Evolutionary conservation across 2,888 invertebrate species (phyloP), one percentile per base, ranked within the genome.

Genomic region (Parochlus steinenii): DNA sequence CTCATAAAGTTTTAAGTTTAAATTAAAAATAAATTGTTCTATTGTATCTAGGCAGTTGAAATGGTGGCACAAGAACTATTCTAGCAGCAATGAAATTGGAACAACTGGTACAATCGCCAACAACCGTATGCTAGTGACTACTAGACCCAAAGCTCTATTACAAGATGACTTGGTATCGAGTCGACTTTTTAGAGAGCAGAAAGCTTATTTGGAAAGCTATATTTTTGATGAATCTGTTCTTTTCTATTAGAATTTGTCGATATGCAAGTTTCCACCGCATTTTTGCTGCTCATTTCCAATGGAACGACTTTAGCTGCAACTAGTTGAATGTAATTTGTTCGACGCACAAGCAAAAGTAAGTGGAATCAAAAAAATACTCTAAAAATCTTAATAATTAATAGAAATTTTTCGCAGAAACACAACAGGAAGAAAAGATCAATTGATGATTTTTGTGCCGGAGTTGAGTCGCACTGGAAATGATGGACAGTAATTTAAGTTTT

Each of bases 391-490:
- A n/a, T n/a, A n/a, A n/a, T n/a, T n/a, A n/a, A n/a, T n/a, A n/a
- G n/a, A n/a, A n/a, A n/a, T n/a, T n/a, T n/a, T n/a, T 3, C 14
- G 22, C 2, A 6, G 64, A 74, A 70, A 47, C 85, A 89, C 48
- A 65, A 72, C 8, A 33, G 73, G 75, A 1, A 81, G 79, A 0
- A 64, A 68, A 53, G 62, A 67, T 0, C 74, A 79, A 38, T 53
- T 69, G 1, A 68, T 89, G 5, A 70, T 71, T 48, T 61, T 93
- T 3, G 63, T 92, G 7, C 92, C 92, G 0, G 87, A 90, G 56
- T 56, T 92, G 29, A 85, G 87, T 45, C 67, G 74, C 0, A 68
- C 83, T 41, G 71, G 64, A 0, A 47, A 53, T 4, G 22, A 42
- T 1, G 38, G 27, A 41, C 41, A 32, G 16, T 50, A 37, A 30